Evolutionary conservation across 2,888 invertebrate species (phyloP), one percentile per base, ranked within the genome.

Genomic region (Pantelozetes paolii): DNA sequence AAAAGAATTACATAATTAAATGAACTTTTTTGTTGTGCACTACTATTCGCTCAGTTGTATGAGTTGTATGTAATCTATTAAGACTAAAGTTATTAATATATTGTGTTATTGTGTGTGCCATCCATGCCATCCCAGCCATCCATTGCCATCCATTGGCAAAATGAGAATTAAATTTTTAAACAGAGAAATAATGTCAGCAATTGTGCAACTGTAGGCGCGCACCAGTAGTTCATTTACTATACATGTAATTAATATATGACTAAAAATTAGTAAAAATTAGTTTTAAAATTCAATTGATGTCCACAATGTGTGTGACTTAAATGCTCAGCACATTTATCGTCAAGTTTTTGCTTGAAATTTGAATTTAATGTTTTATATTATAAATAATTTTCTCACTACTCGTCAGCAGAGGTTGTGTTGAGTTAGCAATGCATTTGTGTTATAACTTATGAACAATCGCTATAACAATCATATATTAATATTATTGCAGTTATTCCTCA

Each of bases 91-190:
- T 59, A 40, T 67, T 67, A 40, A 67, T 62, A 67, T 67, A 67
- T 67, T 40, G 36, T 67, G 67, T 67, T 5, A 36, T n/a, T n/a
- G n/a, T n/a, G n/a, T n/a, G n/a, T n/a, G n/a, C n/a, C n/a, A n/a
- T n/a, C n/a, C n/a, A n/a, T n/a, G n/a, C n/a, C n/a, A n/a, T n/a
- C n/a, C n/a, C n/a, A n/a, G n/a, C n/a, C n/a, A n/a, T n/a, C n/a
- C n/a, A 11, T 36, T 36, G 67, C 67, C 67, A 67, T 67, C 67
- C 67, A 67, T 67, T 40, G 67, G 67, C 67, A 67, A 67, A 67
- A 67, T 67, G 67, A 67, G 67, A 67, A 67, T 67, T 67, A 67
- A 67, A 67, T 67, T 67, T 67, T 67, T 40, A 67, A 67, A 42
- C 6, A 57, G 20, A 64, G 32, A 40, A 40, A 32, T 18, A 59